Evolutionary conservation across 2,888 invertebrate genomes (phyloP), one percentile per base, ranked within the genome.

Genomic region (Drosophila atroscutellata): DNA sequence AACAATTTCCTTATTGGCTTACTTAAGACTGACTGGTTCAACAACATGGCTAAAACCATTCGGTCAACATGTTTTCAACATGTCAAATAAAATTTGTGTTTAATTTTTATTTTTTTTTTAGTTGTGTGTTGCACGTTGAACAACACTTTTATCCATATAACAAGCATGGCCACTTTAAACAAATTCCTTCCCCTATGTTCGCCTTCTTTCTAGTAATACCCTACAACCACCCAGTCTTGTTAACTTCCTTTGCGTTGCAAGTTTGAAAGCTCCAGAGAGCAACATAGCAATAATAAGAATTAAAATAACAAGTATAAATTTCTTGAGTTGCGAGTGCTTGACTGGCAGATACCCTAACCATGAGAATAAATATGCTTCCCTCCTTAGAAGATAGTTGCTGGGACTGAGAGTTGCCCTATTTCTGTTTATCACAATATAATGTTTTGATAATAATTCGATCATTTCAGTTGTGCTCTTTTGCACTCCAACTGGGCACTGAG

Each of bases 221-320:
- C 20, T 3, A 26, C 28, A 60, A 60, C 30, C 24, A 11, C 28
- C 3, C 36, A 24, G 0, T 24, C 8, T 24, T 13, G n/a, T 7
- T 37, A 47, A 59, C 30, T 49, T 24, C 6, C 59, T 59, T 63
- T 63, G 49, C 59, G 36, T 45, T 72, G 55, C 72, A 55, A 55
- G 56, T 66, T 72, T 39, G 49, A 72, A 72, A 72, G 58, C 65
- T 65, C 37, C 56, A 49, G 32, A 11, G 28, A 24, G 72, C 72
- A 56, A 55, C 58, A 65, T 45, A 39, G 59, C 66, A 51, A 72
- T 72, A 72, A n/a, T 55, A 50, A 55, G 56, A 65, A 58, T 51
- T 72, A 55, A 56, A 66, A 63, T 64, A 56, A 56, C 55, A 59
- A 72, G 47, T 8, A 11, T 45, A 9, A 15, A 39, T 20, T 30